Evolutionary conservation across 2,113 vertebrate species (phyloP).

Genomic region (Baryphthengus martii): DNA sequence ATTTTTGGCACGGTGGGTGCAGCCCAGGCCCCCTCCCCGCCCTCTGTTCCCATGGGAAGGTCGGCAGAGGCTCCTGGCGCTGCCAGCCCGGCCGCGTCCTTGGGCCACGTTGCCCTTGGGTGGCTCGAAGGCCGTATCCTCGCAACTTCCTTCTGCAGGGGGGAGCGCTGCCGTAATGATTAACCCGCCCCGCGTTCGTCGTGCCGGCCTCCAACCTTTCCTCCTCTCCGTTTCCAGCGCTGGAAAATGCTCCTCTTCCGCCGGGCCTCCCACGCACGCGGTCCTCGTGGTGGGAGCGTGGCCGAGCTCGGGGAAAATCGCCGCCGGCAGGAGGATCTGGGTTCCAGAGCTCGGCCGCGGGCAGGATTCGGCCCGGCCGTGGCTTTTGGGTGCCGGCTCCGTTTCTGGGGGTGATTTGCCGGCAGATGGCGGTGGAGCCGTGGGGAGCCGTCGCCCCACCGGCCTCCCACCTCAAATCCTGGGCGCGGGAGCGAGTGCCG

Average conservation of each 20-base stretch:
- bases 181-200: neutral
- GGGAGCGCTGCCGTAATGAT: slow-evolving; percentile 22
- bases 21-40: neutral
- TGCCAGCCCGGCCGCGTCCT: neutral
- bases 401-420: neutral
- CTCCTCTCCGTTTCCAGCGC: slow-evolving; percentile 2
- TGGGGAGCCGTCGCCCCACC: neutral
- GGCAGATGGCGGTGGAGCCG: neutral
- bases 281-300: neutral
- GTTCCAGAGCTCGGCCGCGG: too few species aligned
- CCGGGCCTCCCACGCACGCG: neutral
- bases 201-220: slow-evolving; percentile 14
- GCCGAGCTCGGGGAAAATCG: neutral
- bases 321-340: neutral
- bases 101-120: slow-evolving; percentile 33
- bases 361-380: neutral
- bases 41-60: neutral
- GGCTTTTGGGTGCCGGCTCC: neutral
- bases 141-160: neutral
- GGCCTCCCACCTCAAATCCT: neutral
- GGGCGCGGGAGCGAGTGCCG: neutral
- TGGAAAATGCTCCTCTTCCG: slow-evolving; percentile 18
- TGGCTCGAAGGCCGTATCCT: slow-evolving; percentile 5
- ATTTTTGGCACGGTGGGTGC: too few species aligned
- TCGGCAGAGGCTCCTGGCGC: neutral